These are phyloP conservation scores for Drosophila jambulina DNA, from an alignment of 1,140 invertebrate species.

Conservation along the genomic window DNA sequence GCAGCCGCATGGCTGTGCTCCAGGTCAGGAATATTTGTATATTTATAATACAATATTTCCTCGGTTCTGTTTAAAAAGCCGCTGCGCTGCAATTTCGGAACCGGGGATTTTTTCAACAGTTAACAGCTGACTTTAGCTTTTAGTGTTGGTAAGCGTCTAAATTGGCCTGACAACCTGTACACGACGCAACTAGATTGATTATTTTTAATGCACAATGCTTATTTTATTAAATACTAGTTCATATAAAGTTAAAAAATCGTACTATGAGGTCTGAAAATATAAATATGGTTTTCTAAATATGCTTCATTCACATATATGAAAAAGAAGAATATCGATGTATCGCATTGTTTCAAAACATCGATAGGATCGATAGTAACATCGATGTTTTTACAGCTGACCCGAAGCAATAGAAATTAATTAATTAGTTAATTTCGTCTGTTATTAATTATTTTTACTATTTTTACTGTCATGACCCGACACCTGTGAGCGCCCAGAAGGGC, in stretches of 20 bases:
- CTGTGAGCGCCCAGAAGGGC: background rate
- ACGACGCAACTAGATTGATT: too few relatives aligned
- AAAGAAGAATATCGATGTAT: too few relatives aligned
- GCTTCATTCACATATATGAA: too few relatives aligned
- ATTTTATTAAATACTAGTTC: too few relatives aligned
- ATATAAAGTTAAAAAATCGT: too few relatives aligned
- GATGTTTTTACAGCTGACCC: conserved; percentile 2
- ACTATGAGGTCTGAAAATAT: too few relatives aligned
- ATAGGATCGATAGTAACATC: too few relatives aligned
- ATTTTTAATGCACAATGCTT: too few relatives aligned
- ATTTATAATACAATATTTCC: background rate
- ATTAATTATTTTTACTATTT: background rate
- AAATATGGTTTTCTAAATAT: too few relatives aligned
- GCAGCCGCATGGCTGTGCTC: conserved; percentile 37
- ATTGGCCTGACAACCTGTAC: too few relatives aligned
- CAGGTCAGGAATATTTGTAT: background rate
- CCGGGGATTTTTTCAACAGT: conserved; percentile 5
- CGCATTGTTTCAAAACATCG: too few relatives aligned
- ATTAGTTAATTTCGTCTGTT: conserved; percentile 2
- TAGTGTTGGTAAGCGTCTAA: conserved; percentile 8
- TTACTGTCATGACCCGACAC: background rate
- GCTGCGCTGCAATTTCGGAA: conserved; percentile 8
- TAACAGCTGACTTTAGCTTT: conserved; percentile 18
- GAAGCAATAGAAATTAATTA: conserved; percentile 11
- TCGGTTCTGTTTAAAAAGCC: conserved; percentile 30